Percentiles rank a stretch among this genome's conserved stretches.
Evolutionary conservation across 2,888 invertebrate species (phyloP).

Genomic region (Lamproptera curius): DNA sequence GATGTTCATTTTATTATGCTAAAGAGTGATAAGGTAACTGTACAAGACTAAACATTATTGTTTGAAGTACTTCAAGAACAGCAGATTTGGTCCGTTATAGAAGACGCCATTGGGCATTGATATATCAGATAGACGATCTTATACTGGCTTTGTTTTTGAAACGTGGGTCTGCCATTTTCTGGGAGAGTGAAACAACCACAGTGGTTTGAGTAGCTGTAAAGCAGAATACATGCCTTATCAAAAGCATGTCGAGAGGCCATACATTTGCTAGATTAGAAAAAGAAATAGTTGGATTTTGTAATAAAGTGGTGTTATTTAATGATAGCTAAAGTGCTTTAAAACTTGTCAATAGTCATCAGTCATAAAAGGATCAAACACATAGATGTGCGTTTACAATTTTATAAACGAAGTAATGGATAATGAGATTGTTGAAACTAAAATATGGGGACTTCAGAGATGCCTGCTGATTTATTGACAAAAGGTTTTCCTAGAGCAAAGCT

Average conservation of each 20-base stretch:
- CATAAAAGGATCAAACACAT: not conserved
- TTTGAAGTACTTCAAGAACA: not conserved
- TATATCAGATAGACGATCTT: not conserved
- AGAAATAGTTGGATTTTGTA: too few relatives aligned
- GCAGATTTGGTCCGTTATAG: not conserved
- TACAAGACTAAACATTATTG: too few relatives aligned
- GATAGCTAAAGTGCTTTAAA: not conserved
- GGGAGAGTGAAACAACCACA: too few relatives aligned
- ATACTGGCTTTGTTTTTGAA: not conserved
- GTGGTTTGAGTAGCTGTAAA: not conserved
- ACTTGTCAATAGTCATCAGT: not conserved
- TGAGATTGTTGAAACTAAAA: not conserved
- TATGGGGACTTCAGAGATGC: not conserved
- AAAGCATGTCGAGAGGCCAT: not conserved
- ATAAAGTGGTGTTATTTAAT: not conserved
- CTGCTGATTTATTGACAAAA: too few relatives aligned
- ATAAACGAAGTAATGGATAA: too few relatives aligned
- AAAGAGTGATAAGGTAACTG: too few relatives aligned
- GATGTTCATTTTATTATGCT: too few relatives aligned
- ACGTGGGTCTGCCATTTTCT: not conserved
- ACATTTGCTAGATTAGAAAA: not conserved
- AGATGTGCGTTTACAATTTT: not conserved
- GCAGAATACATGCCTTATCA: too few relatives aligned
- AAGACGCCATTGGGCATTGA: not conserved
- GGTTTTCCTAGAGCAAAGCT: not conserved